These are phyloP conservation scores for Pomatostomus ruficeps DNA, from an alignment of 2,113 vertebrate species.

Conservation along the genomic window DNA sequence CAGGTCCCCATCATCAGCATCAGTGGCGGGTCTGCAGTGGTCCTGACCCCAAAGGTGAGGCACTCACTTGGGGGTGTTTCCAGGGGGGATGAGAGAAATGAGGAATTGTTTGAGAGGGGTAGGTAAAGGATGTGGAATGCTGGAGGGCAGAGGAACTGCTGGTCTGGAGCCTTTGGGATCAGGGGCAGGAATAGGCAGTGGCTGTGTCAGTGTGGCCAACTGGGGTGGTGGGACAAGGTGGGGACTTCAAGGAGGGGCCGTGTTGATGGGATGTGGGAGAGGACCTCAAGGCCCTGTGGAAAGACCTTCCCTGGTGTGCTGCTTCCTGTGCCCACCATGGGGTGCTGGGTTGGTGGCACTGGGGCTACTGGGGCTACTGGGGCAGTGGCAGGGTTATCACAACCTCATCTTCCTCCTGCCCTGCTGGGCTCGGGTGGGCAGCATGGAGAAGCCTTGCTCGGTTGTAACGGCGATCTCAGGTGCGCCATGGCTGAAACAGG, in stretches of 20 bases:
- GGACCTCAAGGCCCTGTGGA: not conserved
- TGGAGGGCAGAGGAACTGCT: not conserved
- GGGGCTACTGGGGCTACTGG: not conserved
- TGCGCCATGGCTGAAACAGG: accelerated
- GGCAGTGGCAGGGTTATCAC: not conserved
- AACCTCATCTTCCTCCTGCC: not conserved
- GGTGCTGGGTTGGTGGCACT: not conserved
- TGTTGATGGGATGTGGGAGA: not conserved
- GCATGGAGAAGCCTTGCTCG: not conserved
- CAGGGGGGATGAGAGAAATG: not conserved
- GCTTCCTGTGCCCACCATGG: not conserved
- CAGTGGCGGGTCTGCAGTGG: conserved; percentile 92
- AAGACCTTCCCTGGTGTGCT: not conserved
- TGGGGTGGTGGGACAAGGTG: not conserved
- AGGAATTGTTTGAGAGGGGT: not conserved
- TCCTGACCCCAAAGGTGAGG: conserved; percentile 91
- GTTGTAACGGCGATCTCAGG: not conserved
- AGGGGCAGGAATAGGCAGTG: not conserved
- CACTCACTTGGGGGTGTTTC: not conserved
- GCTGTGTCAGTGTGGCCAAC: accelerated
- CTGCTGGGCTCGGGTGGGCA: accelerated
- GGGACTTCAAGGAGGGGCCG: not conserved
- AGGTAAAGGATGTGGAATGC: not conserved
- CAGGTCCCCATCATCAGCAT: conserved; percentile 92
- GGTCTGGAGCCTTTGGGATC: not conserved